phyloP scores from a whole-genome alignment of 2,113 vertebrate genomes.

The Campylomormyrus numenius region DNA sequence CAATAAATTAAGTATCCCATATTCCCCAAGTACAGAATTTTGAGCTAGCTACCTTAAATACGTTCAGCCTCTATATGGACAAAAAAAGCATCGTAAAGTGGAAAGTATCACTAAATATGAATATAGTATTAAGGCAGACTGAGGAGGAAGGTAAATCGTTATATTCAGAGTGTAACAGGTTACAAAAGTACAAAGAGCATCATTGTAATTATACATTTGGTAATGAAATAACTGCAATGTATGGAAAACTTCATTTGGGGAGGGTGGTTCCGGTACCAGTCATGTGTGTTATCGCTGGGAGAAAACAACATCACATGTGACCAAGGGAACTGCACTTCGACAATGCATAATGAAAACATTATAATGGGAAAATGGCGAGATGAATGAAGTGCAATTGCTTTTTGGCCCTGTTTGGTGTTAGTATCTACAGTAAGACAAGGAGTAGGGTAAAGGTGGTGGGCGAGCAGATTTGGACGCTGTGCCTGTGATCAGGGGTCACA shows the following conservation, averaged over 20 bases:
- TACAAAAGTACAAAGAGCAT: background rate
- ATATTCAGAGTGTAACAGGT: background rate
- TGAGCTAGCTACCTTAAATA: background rate
- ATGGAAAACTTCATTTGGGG: background rate
- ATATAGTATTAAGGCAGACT: background rate
- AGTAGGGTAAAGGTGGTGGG: background rate
- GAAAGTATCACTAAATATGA: background rate
- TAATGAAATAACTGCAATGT: background rate
- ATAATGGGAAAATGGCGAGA: background rate
- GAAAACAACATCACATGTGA: background rate
- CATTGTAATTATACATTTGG: background rate
- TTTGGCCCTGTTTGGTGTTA: background rate
- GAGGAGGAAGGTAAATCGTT: background rate
- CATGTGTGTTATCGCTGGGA: background rate
- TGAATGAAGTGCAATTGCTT: background rate
- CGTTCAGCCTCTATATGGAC: background rate
- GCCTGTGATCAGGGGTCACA: background rate
- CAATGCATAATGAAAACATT: background rate
- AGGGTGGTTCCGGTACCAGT: background rate
- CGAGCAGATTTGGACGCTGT: background rate
- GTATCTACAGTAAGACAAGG: background rate
- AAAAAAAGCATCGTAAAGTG: background rate
- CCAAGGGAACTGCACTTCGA: background rate
- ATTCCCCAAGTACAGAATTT: conserved; percentile 22
- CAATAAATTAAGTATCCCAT: background rate